Percentiles rank a stretch among this genome's conserved stretches.
Conservation (phyloP, 2,113 vertebrate genomes). For the Tamias sibiricus region DNA sequence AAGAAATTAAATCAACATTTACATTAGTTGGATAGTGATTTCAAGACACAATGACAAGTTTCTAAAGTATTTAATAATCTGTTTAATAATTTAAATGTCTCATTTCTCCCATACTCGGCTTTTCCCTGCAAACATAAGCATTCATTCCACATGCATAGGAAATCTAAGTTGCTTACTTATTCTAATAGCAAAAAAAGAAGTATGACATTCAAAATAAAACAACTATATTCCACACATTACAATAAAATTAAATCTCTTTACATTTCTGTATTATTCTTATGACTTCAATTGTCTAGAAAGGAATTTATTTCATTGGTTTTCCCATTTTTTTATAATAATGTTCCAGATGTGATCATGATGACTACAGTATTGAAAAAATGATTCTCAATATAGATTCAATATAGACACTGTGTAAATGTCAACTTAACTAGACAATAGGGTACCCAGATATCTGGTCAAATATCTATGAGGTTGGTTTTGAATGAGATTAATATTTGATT, state of each 20-base stretch:
- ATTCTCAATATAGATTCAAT: background rate
- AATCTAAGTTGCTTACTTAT: background rate
- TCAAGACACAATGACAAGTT: background rate
- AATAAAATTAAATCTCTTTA: slow-evolving; percentile 44
- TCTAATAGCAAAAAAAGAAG: background rate
- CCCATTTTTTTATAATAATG: background rate
- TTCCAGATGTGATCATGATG: background rate
- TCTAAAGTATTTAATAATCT: slow-evolving; percentile 1
- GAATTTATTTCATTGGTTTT: background rate
- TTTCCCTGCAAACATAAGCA: background rate
- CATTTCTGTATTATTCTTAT: background rate
- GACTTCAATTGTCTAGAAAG: background rate
- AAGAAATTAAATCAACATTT: slow-evolving; percentile 40
- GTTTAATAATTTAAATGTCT: slow-evolving; percentile 23
- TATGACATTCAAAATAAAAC: background rate
- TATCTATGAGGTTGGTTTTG: background rate
- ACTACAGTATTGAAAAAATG: background rate
- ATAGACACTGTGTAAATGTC: background rate
- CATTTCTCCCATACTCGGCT: background rate
- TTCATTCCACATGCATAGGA: background rate
- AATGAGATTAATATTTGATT: background rate
- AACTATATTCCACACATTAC: background rate
- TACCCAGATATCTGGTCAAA: background rate
- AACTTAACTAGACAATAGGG: background rate
- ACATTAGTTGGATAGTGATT: background rate